A percentile compares a stretch with the other conserved stretches of the same genome.
phyloP scores from a whole-genome alignment of 2,797 vertebrate genomes.

The Enoplosus armatus region DNA sequence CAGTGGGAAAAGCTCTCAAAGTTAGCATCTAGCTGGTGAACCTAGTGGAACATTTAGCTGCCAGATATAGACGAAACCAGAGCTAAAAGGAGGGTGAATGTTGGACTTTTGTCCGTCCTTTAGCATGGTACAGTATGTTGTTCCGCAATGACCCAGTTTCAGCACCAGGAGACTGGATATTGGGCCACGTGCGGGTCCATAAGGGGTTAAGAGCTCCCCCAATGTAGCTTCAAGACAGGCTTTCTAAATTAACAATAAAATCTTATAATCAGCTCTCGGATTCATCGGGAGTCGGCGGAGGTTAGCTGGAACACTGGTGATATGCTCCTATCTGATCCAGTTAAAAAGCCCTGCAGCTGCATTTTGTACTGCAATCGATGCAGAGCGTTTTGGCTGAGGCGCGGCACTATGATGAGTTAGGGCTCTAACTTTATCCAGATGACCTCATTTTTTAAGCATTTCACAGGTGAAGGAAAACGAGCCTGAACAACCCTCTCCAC shows the following conservation, averaged over 20 bases:
- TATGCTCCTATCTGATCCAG: conserved; percentile 14
- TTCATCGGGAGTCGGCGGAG: neutral
- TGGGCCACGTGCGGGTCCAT: neutral
- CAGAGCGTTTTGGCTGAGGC: conserved; percentile 15
- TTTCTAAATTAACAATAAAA: neutral
- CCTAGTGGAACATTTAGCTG: neutral
- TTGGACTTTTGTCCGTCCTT: neutral
- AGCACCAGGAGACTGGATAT: conserved; percentile 15
- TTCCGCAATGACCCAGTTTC: conserved; percentile 25
- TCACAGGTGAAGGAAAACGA: conserved; percentile 43
- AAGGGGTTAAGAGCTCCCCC: neutral
- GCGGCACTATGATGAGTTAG: conserved; percentile 24
- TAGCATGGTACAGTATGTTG: neutral
- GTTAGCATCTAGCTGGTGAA: neutral
- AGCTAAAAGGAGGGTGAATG: no score
- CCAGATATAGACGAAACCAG: neutral
- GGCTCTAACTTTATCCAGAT: conserved; percentile 37
- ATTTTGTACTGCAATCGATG: neutral
- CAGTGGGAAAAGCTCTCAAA: neutral
- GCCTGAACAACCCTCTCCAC: conserved; percentile 49
- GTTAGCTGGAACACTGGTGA: neutral
- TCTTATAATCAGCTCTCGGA: neutral
- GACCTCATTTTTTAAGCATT: conserved; percentile 45
- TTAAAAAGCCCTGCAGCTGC: conserved; percentile 29
- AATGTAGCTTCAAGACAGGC: conserved; percentile 15